phyloP scores from a whole-genome alignment of 1,140 invertebrate genomes.

The Zaprionus camerounensis region DNA sequence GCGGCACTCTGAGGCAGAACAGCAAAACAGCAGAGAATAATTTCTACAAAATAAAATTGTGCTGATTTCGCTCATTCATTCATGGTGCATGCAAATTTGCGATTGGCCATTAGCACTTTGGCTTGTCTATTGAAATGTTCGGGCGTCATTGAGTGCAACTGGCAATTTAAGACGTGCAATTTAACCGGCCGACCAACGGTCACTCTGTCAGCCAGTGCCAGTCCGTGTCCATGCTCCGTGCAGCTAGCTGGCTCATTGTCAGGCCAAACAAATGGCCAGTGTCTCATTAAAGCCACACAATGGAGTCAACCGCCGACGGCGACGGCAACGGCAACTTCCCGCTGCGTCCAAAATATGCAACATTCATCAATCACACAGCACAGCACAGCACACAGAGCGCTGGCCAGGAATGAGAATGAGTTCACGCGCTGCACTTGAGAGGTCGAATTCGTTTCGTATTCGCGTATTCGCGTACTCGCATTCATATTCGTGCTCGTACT shows the following conservation, averaged over 20 bases:
- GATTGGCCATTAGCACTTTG: conserved; percentile 45
- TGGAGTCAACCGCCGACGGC: conserved; percentile 68
- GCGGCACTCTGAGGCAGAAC: conserved; percentile 32
- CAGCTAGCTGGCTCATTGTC: conserved; percentile 55
- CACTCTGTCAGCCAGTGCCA: neutral
- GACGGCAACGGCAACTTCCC: conserved; percentile 27
- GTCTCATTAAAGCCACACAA: conserved; percentile 81
- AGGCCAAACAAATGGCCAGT: conserved; percentile 75
- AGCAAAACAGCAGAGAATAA: conserved; percentile 35
- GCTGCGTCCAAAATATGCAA: conserved; percentile 77
- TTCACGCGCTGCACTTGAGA: conserved; percentile 79
- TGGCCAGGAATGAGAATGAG: conserved; percentile 74
- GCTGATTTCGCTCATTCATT: conserved; percentile 34
- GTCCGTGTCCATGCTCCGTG: too few species aligned
- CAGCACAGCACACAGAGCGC: conserved; percentile 9
- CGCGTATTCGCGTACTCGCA: conserved; percentile 1
- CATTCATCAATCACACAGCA: conserved; percentile 79
- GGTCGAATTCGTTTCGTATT: conserved; percentile 51
- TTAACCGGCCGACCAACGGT: conserved; percentile 31
- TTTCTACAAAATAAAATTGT: conserved; percentile 57
- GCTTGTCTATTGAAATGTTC: conserved; percentile 47
- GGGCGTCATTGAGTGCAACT: conserved; percentile 51
- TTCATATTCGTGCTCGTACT: neutral
- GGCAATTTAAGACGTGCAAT: conserved; percentile 55
- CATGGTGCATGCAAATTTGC: conserved; percentile 47